A percentile compares a stretch with the other conserved stretches of the same genome.
Evolutionary conservation across 1,140 invertebrate species (phyloP).

Genomic region (Venturia canescens): DNA sequence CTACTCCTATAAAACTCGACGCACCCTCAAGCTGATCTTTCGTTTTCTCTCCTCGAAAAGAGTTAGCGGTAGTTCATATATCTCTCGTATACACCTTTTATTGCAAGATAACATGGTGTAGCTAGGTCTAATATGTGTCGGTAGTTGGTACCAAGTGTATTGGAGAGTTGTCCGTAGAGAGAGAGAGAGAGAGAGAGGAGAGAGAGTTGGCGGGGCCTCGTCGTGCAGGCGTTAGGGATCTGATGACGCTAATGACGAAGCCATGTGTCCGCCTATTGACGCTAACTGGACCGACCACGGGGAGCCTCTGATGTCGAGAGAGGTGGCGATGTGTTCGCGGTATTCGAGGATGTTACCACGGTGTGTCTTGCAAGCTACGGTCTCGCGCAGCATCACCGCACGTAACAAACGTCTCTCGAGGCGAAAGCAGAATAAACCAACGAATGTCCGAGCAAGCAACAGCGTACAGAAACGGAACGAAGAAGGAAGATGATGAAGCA

Average conservation of each 20-base stretch:
- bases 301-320: conserved; percentile 1
- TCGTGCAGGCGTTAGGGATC: conserved; percentile 67
- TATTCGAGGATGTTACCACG: conserved; percentile 34
- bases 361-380: background rate
- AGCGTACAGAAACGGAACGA: conserved; percentile 21
- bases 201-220: conserved; percentile 40
- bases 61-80: background rate
- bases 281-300: conserved; percentile 64
- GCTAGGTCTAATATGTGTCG: background rate
- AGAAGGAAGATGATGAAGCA: conserved; percentile 39
- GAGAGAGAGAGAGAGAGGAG: too few species aligned
- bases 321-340: conserved; percentile 50
- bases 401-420: conserved; percentile 53
- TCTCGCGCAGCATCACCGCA: conserved; percentile 12
- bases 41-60: background rate
- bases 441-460: conserved; percentile 29
- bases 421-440: conserved; percentile 44
- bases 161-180: background rate
- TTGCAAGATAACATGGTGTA: conserved; percentile 2
- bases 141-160: background rate
- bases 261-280: conserved; percentile 68
- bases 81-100: background rate
- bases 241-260: conserved; percentile 69
- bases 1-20: background rate
- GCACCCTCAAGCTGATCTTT: background rate